These are phyloP conservation scores for Coregonus clupeaformis DNA, from an alignment of 2,113 vertebrate genomes.

Conservation along the genomic window DNA sequence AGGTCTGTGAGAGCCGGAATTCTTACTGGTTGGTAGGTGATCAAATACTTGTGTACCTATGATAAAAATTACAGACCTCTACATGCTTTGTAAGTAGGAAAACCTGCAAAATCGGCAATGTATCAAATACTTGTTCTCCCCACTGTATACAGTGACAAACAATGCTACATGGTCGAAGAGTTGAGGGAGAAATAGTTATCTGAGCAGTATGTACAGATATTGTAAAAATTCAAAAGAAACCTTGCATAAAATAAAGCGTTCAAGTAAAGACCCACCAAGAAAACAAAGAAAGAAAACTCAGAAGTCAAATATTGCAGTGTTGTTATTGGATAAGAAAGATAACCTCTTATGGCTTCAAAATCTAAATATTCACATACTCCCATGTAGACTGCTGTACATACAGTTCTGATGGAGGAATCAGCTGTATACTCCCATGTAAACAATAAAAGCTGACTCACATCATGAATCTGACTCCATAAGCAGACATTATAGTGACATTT, in stretches of 20 bases:
- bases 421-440: conserved; percentile 59
- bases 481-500: neutral
- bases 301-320: conserved; percentile 35
- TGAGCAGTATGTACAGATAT: conserved; percentile 33
- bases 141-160: conserved; percentile 22
- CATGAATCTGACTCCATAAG: neutral
- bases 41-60: no score
- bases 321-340: conserved; percentile 26
- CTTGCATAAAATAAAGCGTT: conserved; percentile 40
- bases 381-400: conserved; percentile 51
- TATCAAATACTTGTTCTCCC: no score
- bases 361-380: conserved; percentile 84
- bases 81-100: no score
- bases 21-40: no score
- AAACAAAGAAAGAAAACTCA: conserved; percentile 30
- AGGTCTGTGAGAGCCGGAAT: no score
- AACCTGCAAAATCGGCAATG: no score
- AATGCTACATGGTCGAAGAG: conserved; percentile 31
- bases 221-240: conserved; percentile 26
- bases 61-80: no score
- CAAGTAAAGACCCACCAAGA: conserved; percentile 60
- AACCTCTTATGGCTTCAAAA: conserved; percentile 48
- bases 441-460: conserved; percentile 41
- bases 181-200: conserved; percentile 20
- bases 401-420: conserved; percentile 57